Evolutionary conservation across 2,113 vertebrate genomes (phyloP).

Genomic region (Tapirus terrestris): DNA sequence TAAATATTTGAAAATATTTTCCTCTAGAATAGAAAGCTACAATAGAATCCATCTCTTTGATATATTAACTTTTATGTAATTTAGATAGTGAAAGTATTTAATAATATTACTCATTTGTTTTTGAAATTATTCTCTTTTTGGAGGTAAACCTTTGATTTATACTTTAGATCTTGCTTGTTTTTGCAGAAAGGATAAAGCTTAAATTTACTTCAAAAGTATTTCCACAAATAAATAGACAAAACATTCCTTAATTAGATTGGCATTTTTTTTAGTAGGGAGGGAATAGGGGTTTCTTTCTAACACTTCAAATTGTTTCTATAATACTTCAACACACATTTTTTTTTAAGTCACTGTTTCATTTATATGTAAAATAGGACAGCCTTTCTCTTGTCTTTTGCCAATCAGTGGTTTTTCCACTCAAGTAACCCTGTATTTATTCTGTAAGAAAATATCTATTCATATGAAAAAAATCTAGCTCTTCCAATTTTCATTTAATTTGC

Average conservation of each 20-base stretch:
- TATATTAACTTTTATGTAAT: not conserved
- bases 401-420: conserved; percentile 81
- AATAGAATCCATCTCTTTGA: not conserved
- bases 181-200: not conserved
- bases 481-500: conserved; percentile 85
- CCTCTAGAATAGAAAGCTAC: not conserved
- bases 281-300: not conserved
- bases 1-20: not conserved
- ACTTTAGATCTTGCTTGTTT: not conserved
- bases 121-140: not conserved
- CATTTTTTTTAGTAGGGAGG: not conserved
- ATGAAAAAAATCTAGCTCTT: conserved; percentile 82
- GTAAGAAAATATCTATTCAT: conserved; percentile 82
- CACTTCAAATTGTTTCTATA: conserved; percentile 59
- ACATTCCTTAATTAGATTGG: conserved; percentile 59
- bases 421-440: conserved; percentile 81
- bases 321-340: conserved; percentile 59
- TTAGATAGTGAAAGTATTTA: not conserved
- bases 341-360: conserved; percentile 75
- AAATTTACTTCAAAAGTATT: not conserved
- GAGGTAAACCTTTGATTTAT: not conserved
- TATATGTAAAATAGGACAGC: conserved; percentile 82
- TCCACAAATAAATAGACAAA: not conserved
- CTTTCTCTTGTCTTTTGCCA: conserved; percentile 79
- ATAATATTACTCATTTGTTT: not conserved